Conservation (phyloP, 2,113 vertebrate species). For the Pterocles burchelli region DNA sequence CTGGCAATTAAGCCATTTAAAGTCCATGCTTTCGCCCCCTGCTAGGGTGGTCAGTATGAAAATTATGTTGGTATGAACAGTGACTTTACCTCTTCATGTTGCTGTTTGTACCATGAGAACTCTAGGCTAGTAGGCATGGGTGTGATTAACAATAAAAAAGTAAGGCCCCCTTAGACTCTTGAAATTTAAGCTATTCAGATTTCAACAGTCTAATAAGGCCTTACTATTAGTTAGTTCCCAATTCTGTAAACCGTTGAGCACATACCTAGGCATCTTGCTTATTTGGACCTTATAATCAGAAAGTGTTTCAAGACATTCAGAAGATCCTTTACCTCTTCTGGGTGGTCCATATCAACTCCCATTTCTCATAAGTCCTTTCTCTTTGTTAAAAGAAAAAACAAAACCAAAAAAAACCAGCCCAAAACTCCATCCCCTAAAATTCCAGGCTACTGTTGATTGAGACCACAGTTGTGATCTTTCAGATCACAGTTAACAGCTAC, state of each 20-base stretch:
- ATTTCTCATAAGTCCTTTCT: background rate
- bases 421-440: background rate
- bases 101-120: background rate
- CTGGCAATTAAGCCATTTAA: background rate
- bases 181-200: background rate
- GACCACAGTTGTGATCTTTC: background rate
- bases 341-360: background rate
- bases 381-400: background rate
- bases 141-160: background rate
- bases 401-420: background rate
- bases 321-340: background rate
- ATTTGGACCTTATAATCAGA: background rate
- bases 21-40: background rate
- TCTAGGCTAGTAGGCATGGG: background rate
- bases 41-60: background rate
- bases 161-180: background rate
- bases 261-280: background rate
- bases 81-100: background rate
- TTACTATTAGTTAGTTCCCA: background rate
- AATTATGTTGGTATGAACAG: background rate
- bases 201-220: no score
- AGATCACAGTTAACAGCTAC: background rate
- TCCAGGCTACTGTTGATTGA: fast-evolving
- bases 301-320: background rate
- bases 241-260: background rate